These are phyloP conservation scores for Dugesia japonica DNA, from an alignment of 2,888 invertebrate genomes.

Conservation along the genomic window DNA sequence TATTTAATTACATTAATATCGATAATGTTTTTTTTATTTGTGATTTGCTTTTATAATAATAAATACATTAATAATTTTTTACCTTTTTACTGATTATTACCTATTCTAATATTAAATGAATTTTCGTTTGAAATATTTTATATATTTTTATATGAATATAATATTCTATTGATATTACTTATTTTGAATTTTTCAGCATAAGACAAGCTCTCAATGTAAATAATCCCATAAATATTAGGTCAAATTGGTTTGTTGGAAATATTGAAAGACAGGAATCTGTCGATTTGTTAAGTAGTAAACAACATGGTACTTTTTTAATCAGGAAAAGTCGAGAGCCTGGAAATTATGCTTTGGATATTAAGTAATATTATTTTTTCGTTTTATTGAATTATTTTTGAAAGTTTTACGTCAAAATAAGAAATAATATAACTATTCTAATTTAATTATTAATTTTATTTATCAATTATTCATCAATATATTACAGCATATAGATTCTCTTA, in stretches of 20 bases:
- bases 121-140: no score
- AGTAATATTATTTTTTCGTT: neutral
- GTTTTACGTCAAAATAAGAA: no score
- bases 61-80: no score
- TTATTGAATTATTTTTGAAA: neutral
- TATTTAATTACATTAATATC: no score
- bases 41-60: no score
- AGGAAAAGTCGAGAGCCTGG: neutral
- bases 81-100: no score
- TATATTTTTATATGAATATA: neutral
- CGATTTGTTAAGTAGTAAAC: neutral
- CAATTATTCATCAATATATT: no score
- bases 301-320: neutral
- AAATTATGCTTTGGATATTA: conserved; percentile 3
- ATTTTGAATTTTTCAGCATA: neutral
- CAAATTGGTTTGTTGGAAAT: neutral
- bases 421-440: no score
- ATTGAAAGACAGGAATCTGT: neutral
- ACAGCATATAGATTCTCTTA: no score
- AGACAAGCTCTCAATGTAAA: neutral
- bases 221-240: neutral
- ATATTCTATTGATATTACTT: neutral
- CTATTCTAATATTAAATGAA: no score
- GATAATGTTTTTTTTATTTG: no score
- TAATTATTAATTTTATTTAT: no score